Evolutionary conservation across 2,888 invertebrate species (phyloP).

Genomic region (Tanypteryx hageni): DNA sequence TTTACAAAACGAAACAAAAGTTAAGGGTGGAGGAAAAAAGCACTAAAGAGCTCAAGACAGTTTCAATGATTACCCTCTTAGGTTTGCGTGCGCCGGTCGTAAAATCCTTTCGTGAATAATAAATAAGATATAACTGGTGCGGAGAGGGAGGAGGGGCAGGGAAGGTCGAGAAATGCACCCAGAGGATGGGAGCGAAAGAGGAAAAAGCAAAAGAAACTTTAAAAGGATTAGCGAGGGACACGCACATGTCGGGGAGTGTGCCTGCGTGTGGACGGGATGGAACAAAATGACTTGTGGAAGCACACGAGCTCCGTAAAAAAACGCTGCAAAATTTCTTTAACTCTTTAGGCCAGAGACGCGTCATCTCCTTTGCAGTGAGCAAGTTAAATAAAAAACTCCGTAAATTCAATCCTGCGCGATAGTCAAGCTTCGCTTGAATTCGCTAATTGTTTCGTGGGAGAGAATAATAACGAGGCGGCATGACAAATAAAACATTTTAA

Average conservation of each 20-base stretch:
- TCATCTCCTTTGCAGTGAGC: background rate
- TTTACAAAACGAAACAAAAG: conserved; percentile 58
- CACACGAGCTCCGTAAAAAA: background rate
- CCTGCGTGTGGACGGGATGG: conserved; percentile 28
- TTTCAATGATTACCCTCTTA: conserved; percentile 64
- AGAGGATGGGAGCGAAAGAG: conserved; percentile 48
- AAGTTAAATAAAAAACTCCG: background rate
- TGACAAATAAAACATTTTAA: background rate
- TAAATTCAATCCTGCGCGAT: background rate
- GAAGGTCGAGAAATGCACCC: conserved; percentile 48
- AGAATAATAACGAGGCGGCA: background rate
- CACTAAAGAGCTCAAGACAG: conserved; percentile 61
- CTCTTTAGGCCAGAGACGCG: background rate
- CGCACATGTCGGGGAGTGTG: conserved; percentile 33
- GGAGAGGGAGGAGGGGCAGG: conserved; percentile 18
- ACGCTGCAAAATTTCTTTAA: background rate
- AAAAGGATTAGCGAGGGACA: conserved; percentile 60
- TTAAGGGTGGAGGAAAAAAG: conserved; percentile 47
- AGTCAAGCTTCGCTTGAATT: background rate
- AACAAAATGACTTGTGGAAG: conserved; percentile 1
- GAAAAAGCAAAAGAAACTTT: conserved; percentile 59
- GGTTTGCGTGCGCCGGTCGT: conserved; percentile 59
- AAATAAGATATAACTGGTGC: conserved; percentile 64
- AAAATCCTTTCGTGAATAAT: conserved; percentile 64
- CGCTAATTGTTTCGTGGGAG: background rate